Conservation (phyloP, 2,888 invertebrate species). For the Drosophila birchii region DNA sequence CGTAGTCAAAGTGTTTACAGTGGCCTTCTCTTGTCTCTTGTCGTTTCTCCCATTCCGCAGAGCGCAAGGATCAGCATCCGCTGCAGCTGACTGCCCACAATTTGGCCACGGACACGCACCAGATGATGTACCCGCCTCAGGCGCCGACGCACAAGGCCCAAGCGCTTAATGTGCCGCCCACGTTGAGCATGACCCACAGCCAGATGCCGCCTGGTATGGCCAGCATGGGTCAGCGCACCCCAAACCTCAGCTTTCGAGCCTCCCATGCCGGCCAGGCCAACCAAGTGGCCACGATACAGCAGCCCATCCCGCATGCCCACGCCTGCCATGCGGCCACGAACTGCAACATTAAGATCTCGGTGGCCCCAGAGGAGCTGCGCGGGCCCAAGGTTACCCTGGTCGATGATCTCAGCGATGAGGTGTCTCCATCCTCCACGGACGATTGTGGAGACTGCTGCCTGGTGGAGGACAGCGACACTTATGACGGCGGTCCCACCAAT, state of each 20-base stretch:
- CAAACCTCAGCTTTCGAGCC: constrained; percentile 66
- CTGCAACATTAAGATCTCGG: constrained; percentile 66
- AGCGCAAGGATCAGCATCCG: constrained; percentile 82
- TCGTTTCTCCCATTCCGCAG: constrained; percentile 52
- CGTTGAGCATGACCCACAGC: constrained; percentile 71
- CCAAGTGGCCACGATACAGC: constrained; percentile 49
- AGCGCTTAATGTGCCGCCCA: constrained; percentile 79
- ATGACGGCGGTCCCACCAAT: constrained; percentile 51
- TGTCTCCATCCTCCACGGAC: constrained; percentile 67
- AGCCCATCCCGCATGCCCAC: constrained; percentile 62
- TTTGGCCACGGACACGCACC: constrained; percentile 74
- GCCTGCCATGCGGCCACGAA: constrained; percentile 42
- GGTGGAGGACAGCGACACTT: constrained; percentile 70
- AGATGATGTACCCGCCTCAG: constrained; percentile 58
- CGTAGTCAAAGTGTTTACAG: constrained; percentile 37
- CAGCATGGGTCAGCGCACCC: constrained; percentile 72
- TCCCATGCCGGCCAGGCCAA: constrained; percentile 51
- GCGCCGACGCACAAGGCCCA: constrained; percentile 42
- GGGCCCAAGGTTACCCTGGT: constrained; percentile 78
- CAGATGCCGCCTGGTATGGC: constrained; percentile 80
- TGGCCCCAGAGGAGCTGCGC: constrained; percentile 57
- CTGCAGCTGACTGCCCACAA: constrained; percentile 76
- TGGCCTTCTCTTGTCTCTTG: constrained; percentile 10
- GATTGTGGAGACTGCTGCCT: constrained; percentile 71
- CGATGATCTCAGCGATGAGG: constrained; percentile 71